Evolutionary conservation across 2,797 vertebrate genomes (phyloP), one percentile per base, ranked within the genome.

Genomic region (Urophycis tenuis): DNA sequence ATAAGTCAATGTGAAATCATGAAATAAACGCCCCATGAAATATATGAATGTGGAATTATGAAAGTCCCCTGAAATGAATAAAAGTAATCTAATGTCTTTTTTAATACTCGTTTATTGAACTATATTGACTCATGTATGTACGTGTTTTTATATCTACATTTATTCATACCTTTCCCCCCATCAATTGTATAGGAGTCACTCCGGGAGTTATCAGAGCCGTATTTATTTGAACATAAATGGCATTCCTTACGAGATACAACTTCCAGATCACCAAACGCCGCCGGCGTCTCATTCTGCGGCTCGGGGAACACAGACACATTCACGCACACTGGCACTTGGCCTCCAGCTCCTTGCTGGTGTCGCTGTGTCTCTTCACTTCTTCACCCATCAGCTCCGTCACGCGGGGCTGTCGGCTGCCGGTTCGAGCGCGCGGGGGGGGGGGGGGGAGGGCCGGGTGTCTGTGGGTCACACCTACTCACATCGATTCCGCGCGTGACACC

Each of bases 241-340:
- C 39, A 41, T 41, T 41, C 39, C 39, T 14, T 17, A 41, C 39
- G 14, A 12, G 3, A n/a, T 29, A 25, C n/a, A 67, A n/a, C n/a
- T 67, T 29, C 9, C 1, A 10, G 60, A 12, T 12, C 60, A 29
- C 60, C 10, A 12, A 67, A 67, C 8, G 14, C 60, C n/a, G 25
- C 60, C 12, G 29, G 60, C 60, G 60, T 25, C 60, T 64, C 53
- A 9, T 29, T 67, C 25, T 25, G 12, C 12, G 53, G 30, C 69
- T 41, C 36, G n/a, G 14, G 12, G 22, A 35, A 41, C 7, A n/a
- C 49, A 88, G 77, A 84, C 78, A 34, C 80, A 85, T 30, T 19
- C 45, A 64, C 12, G 75, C 81, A 73, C 83, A 17, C 60, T 11
- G 60, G 60, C 60, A 29, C 60, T 67, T 29, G 12, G 60, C 60